These are phyloP conservation scores for Drosophila algonquin DNA, from an alignment of 2,888 invertebrate genomes.

Conservation along the genomic window DNA sequence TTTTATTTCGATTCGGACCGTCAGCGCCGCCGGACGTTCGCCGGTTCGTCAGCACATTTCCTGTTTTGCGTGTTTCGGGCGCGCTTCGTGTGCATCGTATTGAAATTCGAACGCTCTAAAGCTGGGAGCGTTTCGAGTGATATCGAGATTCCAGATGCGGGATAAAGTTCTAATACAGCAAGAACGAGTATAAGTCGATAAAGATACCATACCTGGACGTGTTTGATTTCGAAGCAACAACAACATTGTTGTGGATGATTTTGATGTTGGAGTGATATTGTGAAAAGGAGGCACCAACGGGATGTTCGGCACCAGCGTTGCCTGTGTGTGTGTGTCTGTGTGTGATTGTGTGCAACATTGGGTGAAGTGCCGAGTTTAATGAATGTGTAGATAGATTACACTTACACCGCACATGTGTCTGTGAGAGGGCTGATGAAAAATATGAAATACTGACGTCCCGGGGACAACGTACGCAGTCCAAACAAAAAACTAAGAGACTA, in stretches of 20 bases:
- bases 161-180: slow-evolving; percentile 22
- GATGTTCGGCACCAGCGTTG: slow-evolving; percentile 50
- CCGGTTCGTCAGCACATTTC: slow-evolving; percentile 23
- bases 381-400: slow-evolving; percentile 43
- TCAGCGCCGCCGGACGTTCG: slow-evolving; percentile 52
- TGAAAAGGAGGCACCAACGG: slow-evolving; percentile 63
- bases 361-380: slow-evolving; percentile 69
- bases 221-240: slow-evolving; percentile 22
- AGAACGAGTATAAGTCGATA: background rate
- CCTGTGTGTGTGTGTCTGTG: slow-evolving; percentile 30
- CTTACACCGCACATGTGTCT: slow-evolving; percentile 18
- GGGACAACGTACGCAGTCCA: slow-evolving; percentile 45
- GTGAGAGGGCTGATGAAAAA: slow-evolving; percentile 46
- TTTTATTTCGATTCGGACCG: slow-evolving; percentile 55
- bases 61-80: slow-evolving; percentile 25
- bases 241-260: slow-evolving; percentile 31
- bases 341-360: slow-evolving; percentile 24
- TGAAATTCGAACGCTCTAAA: slow-evolving; percentile 39
- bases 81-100: slow-evolving; percentile 20
- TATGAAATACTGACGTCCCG: slow-evolving; percentile 69
- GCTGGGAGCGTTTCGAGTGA: slow-evolving; percentile 33
- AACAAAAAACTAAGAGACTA: slow-evolving; percentile 55
- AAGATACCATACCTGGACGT: slow-evolving; percentile 10
- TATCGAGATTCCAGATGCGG: slow-evolving; percentile 44
- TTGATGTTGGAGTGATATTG: slow-evolving; percentile 54